Evolutionary conservation across 1,140 invertebrate species (phyloP).

Genomic region (Habropoda laboriosa): DNA sequence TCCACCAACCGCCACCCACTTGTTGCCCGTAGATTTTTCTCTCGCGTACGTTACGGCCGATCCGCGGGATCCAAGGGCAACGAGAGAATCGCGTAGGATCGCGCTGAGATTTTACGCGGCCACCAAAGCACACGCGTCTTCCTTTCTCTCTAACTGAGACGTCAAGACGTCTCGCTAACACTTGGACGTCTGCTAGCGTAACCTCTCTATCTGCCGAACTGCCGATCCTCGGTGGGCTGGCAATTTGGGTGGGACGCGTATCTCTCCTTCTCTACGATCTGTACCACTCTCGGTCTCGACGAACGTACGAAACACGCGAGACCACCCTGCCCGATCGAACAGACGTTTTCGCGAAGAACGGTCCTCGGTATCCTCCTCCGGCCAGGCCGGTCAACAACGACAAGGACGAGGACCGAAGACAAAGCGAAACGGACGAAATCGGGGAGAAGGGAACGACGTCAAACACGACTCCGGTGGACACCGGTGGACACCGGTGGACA

Average conservation of each 20-base stretch:
- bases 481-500: constrained; percentile 64
- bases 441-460: constrained; percentile 23
- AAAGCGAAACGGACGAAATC: not conserved
- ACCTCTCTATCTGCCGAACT: constrained; percentile 67
- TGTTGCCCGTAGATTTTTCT: constrained; percentile 28
- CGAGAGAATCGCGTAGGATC: constrained; percentile 58
- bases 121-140: constrained; percentile 22
- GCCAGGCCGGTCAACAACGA: too few relatives aligned
- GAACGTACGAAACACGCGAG: not conserved
- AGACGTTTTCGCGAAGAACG: not conserved
- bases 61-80: not conserved
- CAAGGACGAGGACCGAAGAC: not conserved
- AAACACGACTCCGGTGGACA: too few relatives aligned
- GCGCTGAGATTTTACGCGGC: constrained; percentile 39
- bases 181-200: constrained; percentile 60
- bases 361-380: not conserved
- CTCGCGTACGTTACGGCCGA: not conserved
- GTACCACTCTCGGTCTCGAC: constrained; percentile 69
- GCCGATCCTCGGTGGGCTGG: constrained; percentile 67
- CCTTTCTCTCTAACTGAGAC: constrained; percentile 72
- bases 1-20: constrained; percentile 14
- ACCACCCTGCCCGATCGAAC: constrained; percentile 3
- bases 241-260: constrained; percentile 75
- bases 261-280: constrained; percentile 65
- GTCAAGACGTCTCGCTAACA: constrained; percentile 74